These are phyloP conservation scores for Atta colombica DNA, from an alignment of 1,140 invertebrate genomes.

Conservation along the genomic window DNA sequence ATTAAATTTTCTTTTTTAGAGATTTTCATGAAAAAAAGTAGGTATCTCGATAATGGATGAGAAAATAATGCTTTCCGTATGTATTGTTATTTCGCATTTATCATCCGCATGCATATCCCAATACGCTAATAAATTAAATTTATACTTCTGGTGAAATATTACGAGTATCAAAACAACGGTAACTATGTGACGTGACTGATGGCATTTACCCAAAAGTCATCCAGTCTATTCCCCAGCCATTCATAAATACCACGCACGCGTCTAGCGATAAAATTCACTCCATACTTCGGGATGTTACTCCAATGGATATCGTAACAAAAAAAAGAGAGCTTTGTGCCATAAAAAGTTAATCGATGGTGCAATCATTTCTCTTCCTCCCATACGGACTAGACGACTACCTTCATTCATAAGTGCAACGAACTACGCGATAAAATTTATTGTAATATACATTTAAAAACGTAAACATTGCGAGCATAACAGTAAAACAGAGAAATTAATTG, in stretches of 20 bases:
- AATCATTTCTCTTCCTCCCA: conserved; percentile 42
- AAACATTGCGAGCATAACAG: conserved; percentile 14
- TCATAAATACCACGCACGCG: conserved; percentile 32
- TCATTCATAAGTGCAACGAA: conserved; percentile 53
- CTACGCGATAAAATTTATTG: conserved; percentile 31
- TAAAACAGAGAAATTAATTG: conserved; percentile 1
- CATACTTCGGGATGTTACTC: conserved; percentile 7
- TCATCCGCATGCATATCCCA: not conserved
- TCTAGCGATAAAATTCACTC: conserved; percentile 41
- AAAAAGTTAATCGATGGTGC: conserved; percentile 63
- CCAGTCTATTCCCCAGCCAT: conserved; percentile 33
- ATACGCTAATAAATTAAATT: conserved; percentile 53
- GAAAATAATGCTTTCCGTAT: not conserved
- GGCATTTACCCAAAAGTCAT: conserved; percentile 31
- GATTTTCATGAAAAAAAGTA: not conserved
- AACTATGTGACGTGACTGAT: conserved; percentile 30
- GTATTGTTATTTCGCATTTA: conserved; percentile 25
- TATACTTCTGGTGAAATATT: conserved; percentile 10
- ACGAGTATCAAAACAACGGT: conserved; percentile 17
- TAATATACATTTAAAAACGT: conserved; percentile 34
- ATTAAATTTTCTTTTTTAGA: not conserved
- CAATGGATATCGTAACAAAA: conserved; percentile 19
- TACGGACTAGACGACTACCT: not conserved
- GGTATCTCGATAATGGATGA: not conserved
- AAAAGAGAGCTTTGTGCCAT: conserved; percentile 28